Percentiles rank a stretch among this genome's conserved stretches.
Evolutionary conservation across 2,888 invertebrate species (phyloP).

Genomic region (Elaeidobius kamerunicus): DNA sequence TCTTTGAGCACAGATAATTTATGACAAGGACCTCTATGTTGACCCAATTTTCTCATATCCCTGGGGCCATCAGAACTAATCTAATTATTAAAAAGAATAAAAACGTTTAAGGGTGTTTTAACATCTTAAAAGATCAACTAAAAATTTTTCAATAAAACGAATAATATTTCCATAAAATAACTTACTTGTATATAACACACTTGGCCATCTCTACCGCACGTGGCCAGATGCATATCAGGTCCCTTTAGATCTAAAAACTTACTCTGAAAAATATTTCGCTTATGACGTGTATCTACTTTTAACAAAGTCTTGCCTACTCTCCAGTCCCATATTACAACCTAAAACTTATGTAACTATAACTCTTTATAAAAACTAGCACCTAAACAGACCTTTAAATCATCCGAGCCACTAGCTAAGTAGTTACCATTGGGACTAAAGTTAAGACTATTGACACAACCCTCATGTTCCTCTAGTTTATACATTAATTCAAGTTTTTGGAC

Average conservation of each 20-base stretch:
- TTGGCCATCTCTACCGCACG: constrained; percentile 88
- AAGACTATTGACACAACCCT: constrained; percentile 89
- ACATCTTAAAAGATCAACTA: too few relatives aligned
- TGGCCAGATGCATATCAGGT: constrained; percentile 75
- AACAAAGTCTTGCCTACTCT: constrained; percentile 63
- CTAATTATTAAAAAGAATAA: too few relatives aligned
- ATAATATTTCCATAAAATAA: too few relatives aligned
- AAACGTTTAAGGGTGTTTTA: too few relatives aligned
- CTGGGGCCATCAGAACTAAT: constrained; percentile 51
- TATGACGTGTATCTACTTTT: constrained; percentile 77
- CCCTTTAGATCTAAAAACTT: constrained; percentile 81
- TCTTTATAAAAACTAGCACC: too few relatives aligned
- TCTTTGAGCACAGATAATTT: constrained; percentile 76
- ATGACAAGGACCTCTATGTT: constrained; percentile 76
- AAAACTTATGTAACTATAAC: too few relatives aligned
- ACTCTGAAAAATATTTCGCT: constrained; percentile 84
- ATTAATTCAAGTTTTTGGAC: constrained; percentile 79
- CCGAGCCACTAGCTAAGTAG: constrained; percentile 84
- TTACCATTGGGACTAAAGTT: constrained; percentile 81
- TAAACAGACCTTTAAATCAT: constrained; percentile 66
- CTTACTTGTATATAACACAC: constrained; percentile 51
- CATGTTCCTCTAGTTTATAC: constrained; percentile 73
- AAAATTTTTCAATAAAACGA: constrained; percentile 1
- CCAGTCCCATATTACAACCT: constrained; percentile 90
- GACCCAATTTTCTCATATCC: constrained; percentile 58